Conservation (phyloP, 2,888 invertebrate species). For the Nesidiocoris tenuis region DNA sequence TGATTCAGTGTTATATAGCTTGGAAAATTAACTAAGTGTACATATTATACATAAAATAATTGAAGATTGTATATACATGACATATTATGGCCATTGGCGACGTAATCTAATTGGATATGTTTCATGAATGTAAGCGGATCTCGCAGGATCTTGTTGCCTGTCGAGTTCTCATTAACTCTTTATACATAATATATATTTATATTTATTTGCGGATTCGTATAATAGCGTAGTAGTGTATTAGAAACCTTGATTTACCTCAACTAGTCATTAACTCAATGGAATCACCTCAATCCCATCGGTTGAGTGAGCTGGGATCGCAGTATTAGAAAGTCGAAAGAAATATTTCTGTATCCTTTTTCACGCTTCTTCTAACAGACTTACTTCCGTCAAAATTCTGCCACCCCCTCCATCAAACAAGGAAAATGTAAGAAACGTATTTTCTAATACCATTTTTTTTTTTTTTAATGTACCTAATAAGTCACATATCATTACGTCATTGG, state of each 20-base stretch:
- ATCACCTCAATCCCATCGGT: slow-evolving; percentile 1
- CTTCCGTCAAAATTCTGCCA: no score
- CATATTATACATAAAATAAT: slow-evolving; percentile 31
- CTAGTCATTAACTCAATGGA: slow-evolving; percentile 33
- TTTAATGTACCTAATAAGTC: neutral
- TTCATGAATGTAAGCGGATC: slow-evolving; percentile 1
- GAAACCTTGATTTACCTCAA: slow-evolving; percentile 29
- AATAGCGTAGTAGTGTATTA: slow-evolving; percentile 26
- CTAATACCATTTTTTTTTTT: neutral
- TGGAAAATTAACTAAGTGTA: slow-evolving; percentile 25
- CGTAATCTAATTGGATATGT: slow-evolving; percentile 22
- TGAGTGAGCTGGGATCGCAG: slow-evolving; percentile 5
- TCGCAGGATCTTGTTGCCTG: neutral
- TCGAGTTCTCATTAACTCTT: slow-evolving; percentile 4
- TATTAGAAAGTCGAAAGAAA: slow-evolving; percentile 19
- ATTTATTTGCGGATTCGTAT: slow-evolving; percentile 20
- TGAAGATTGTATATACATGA: slow-evolving; percentile 16
- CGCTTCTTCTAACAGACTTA: neutral
- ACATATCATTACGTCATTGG: neutral
- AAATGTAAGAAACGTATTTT: neutral
- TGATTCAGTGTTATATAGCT: slow-evolving; percentile 16
- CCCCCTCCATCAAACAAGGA: no score
- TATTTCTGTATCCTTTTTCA: neutral
- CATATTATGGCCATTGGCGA: slow-evolving; percentile 3
- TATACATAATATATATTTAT: slow-evolving; percentile 3